phyloP scores from a whole-genome alignment of 2,797 vertebrate species.

The Monodelphis domestica region DNA sequence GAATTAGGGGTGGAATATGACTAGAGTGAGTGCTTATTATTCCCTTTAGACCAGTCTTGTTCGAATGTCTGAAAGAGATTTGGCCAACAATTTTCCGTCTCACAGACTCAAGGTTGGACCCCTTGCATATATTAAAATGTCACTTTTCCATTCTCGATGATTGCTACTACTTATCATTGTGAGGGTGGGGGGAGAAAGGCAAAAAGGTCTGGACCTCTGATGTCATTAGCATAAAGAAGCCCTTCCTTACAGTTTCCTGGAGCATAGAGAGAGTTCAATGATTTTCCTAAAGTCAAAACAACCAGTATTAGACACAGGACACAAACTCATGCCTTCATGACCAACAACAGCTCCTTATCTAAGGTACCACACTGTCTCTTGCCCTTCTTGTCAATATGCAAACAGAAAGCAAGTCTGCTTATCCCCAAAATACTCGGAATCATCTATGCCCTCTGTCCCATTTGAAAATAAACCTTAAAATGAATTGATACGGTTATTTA shows the following conservation, averaged over 20 bases:
- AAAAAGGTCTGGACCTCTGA: neutral
- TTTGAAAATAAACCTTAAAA: neutral
- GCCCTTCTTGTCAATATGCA: slow-evolving; percentile 34
- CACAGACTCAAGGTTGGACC: neutral
- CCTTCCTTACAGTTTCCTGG: neutral
- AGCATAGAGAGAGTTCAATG: neutral
- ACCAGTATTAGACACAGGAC: neutral
- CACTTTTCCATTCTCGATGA: neutral
- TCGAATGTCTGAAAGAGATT: neutral
- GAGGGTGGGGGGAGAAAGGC: neutral
- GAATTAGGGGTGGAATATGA: neutral
- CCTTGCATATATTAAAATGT: slow-evolving; percentile 45
- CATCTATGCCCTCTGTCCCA: neutral
- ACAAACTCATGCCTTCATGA: neutral
- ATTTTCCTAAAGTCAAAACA: neutral
- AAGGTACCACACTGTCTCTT: slow-evolving; percentile 8
- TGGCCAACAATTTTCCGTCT: slow-evolving; percentile 2
- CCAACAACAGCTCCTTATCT: neutral
- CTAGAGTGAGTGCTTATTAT: neutral
- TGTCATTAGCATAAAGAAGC: neutral
- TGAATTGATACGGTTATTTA: too few relatives aligned
- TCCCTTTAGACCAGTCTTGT: neutral
- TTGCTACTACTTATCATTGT: neutral
- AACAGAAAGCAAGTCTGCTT: slow-evolving; percentile 29
- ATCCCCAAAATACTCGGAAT: slow-evolving; percentile 18